Evolutionary conservation across 2,113 vertebrate genomes (phyloP).

Genomic region (Naja naja): DNA sequence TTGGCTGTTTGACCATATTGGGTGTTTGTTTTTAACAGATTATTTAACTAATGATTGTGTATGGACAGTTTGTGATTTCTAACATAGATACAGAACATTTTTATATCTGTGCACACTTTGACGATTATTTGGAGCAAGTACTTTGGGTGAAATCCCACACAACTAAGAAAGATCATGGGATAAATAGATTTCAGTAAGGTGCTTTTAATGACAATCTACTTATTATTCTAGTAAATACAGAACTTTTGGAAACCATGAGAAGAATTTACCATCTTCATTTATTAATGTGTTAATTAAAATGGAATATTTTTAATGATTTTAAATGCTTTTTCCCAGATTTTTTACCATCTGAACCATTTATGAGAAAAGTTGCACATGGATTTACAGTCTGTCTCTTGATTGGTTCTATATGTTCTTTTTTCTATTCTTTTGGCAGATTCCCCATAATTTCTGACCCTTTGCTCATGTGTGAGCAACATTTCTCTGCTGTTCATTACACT

Average conservation of each 20-base stretch:
- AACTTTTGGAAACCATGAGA: background rate
- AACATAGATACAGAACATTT: background rate
- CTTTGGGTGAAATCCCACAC: background rate
- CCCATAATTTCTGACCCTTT: background rate
- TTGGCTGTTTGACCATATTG: background rate
- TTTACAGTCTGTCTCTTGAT: background rate
- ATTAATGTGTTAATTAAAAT: background rate
- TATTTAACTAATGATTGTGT: background rate
- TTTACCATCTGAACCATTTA: background rate
- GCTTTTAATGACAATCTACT: background rate
- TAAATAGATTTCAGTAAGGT: background rate
- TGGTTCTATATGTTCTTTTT: background rate
- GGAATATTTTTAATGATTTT: background rate
- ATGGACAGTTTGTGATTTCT: background rate
- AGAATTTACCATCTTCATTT: background rate
- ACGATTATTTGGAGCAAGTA: background rate
- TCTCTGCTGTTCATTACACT: background rate
- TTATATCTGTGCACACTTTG: background rate
- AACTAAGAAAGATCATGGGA: background rate
- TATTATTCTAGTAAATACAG: background rate
- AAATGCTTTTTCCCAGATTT: background rate
- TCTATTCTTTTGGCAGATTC: background rate
- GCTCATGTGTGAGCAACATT: background rate
- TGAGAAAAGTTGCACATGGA: background rate
- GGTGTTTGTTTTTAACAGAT: background rate